These are phyloP conservation scores for Lydus trimaculatus DNA, from an alignment of 2,888 invertebrate genomes.

Conservation along the genomic window DNA sequence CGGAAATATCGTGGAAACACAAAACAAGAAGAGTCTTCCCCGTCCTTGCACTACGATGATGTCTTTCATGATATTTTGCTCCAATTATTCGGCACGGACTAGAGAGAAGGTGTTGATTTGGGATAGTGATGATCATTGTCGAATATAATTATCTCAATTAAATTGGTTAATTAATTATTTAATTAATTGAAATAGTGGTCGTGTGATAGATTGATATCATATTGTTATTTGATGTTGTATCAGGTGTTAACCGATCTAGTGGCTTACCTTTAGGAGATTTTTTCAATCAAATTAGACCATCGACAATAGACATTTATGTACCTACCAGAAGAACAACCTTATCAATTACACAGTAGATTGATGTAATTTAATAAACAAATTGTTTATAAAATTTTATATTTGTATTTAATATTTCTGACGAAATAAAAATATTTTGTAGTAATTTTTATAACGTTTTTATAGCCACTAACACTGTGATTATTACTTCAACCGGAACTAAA, in stretches of 20 bases:
- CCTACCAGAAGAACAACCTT: background rate
- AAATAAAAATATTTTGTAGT: slow-evolving; percentile 50
- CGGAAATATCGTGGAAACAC: too few species aligned
- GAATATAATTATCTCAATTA: background rate
- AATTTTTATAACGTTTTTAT: background rate
- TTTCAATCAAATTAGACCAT: slow-evolving; percentile 23
- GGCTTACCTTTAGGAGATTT: slow-evolving; percentile 42
- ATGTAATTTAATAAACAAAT: slow-evolving; percentile 41
- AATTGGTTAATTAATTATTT: too few species aligned
- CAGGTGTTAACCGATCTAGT: slow-evolving; percentile 47
- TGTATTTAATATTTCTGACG: slow-evolving; percentile 46
- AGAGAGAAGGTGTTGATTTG: slow-evolving; percentile 14
- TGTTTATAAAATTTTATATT: slow-evolving; percentile 54
- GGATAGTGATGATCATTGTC: background rate
- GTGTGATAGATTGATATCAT: slow-evolving; percentile 21
- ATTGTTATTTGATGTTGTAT: slow-evolving; percentile 35
- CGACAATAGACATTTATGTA: slow-evolving; percentile 34
- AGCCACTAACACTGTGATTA: too few species aligned
- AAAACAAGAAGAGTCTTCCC: slow-evolving; percentile 20
- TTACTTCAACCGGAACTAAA: too few species aligned
- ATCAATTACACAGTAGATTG: slow-evolving; percentile 19
- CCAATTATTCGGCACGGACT: background rate
- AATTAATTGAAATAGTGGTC: background rate
- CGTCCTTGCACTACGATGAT: slow-evolving; percentile 25
- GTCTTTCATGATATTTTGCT: slow-evolving; percentile 21